Evolutionary conservation across 2,797 vertebrate genomes (phyloP).

Genomic region (Gobio occitaniae): DNA sequence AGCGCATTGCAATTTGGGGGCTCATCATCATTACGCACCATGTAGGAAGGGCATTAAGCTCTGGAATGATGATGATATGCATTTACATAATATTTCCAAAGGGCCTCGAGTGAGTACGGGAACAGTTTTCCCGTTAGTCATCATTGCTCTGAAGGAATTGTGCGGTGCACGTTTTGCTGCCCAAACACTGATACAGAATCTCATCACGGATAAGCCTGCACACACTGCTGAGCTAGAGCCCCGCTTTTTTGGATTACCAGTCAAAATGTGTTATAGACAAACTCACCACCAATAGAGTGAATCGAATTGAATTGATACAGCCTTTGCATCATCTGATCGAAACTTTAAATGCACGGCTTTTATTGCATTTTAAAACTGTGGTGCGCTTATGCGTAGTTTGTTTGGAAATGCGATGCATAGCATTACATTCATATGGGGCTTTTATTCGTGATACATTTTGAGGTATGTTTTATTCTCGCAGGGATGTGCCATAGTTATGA

Average conservation of each 20-base stretch:
- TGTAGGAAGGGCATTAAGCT: conserved; percentile 7
- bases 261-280: conserved; percentile 40
- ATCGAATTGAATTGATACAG: background rate
- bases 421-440: background rate
- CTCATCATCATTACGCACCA: conserved; percentile 30
- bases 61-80: conserved; percentile 37
- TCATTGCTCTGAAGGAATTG: conserved; percentile 25
- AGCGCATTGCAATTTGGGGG: background rate
- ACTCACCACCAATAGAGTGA: background rate
- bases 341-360: conserved; percentile 10
- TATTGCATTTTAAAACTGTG: background rate
- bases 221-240: conserved; percentile 29
- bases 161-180: conserved; percentile 11
- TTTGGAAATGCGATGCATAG: background rate
- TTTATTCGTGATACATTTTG: background rate
- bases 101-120: conserved; percentile 1
- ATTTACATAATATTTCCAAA: conserved; percentile 23
- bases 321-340: background rate
- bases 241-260: conserved; percentile 41
- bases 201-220: conserved; percentile 40
- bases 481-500: background rate
- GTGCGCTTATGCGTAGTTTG: background rate
- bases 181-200: conserved; percentile 25
- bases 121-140: conserved; percentile 24
- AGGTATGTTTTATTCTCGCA: background rate